Base-by-base conservation (phyloP, 2,888 invertebrate species). In the Mythimna ferrago region DNA sequence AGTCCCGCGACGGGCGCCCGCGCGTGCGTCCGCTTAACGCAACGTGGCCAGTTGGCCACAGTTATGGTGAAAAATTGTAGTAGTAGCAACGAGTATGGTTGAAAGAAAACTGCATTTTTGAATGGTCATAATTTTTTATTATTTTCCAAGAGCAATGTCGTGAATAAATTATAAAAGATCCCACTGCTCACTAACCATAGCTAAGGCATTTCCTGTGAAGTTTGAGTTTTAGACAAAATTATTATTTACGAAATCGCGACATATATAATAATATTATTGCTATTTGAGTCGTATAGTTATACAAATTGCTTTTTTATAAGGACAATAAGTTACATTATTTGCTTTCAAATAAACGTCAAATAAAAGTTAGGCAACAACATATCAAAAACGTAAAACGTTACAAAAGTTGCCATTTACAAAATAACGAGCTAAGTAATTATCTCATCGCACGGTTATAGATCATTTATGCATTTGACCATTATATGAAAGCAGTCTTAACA, bases 171-270 rank as follows among this genome's bases (percentile, higher is more conserved):
- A 87, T 86, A 77, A 85, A 75, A 87, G 75, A 80, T 86, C 76
- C 77, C 80, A 75, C 86, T 84, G 80, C 83, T 93, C 92, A 93
- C 93, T 92, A 92, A 93, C 92, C 91, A 89, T 92, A 80, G 83
- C 89, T 90, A 92, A 93, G 91, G 92, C 91, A 90, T 86, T 83
- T 86, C 74, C 82, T 83, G 77, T 81, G 81, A 73, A 81, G 66
- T 73, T 80, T 71, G 76, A 65, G 54, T 71, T 76, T 81, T 73
- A 54, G 66, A 70, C 67, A 77, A 79, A 68, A 82, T 79, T 48
- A 70, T 56, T 54, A 66, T 57, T 69, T 44, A 69, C 63, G n/a
- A 58, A 78, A 48, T 51, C 60, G 61, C 77, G 60, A 60, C 60
- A 69, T 32, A 32, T 51, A 44, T 51, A 51, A 61, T 62, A 48